Conservation (phyloP, 2,113 vertebrate genomes). For the Haliaeetus leucogaster region DNA sequence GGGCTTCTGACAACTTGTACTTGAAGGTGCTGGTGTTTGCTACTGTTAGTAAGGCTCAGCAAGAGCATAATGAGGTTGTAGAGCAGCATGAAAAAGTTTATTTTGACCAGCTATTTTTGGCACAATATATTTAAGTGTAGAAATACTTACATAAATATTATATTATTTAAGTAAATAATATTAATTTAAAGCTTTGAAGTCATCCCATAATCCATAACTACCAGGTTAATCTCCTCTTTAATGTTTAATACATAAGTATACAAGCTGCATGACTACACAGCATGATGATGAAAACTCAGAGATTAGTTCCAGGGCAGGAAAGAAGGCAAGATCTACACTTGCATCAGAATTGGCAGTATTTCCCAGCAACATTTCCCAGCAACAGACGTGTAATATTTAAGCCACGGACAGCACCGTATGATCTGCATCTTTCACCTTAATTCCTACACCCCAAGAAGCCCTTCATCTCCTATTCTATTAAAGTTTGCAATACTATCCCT, state of each 20-base stretch:
- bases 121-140: background rate
- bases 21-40: background rate
- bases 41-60: background rate
- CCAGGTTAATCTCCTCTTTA: background rate
- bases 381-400: background rate
- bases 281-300: background rate
- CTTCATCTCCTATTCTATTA: background rate
- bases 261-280: fast-evolving
- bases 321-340: background rate
- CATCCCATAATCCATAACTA: background rate
- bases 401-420: background rate
- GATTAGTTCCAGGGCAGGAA: background rate
- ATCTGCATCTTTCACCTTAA: background rate
- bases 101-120: background rate
- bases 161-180: background rate
- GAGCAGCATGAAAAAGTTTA: background rate
- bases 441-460: background rate
- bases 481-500: background rate
- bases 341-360: background rate
- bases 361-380: background rate
- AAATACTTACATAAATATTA: background rate
- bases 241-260: background rate
- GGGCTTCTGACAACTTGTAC: background rate
- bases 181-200: background rate
- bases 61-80: background rate